Conservation (phyloP, 2,113 vertebrate species). For the Hippolais icterina region DNA sequence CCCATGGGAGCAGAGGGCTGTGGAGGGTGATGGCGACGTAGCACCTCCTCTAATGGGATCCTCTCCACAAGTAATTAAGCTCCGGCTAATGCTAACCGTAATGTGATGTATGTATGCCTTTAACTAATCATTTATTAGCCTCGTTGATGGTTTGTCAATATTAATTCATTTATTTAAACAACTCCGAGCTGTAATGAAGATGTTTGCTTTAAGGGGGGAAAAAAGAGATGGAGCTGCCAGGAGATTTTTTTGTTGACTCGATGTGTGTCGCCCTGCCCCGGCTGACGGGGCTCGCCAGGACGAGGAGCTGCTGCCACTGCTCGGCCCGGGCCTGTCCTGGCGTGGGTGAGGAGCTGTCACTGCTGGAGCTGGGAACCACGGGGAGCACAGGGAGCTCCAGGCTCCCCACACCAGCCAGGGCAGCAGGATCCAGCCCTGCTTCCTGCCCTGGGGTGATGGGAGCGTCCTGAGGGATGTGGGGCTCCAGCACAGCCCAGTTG, state of each 20-base stretch:
- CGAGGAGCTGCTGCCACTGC: neutral
- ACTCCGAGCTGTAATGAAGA: conserved; percentile 82
- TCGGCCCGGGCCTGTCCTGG: neutral
- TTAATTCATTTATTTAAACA: conserved; percentile 90
- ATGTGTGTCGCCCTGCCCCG: neutral
- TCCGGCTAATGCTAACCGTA: conserved; percentile 70
- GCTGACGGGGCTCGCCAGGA: neutral
- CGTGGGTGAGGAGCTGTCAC: neutral
- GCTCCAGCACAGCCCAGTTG: accelerated
- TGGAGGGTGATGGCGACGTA: neutral
- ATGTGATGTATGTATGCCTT: conserved; percentile 83
- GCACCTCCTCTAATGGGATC: conserved; percentile 62
- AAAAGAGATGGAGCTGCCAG: conserved; percentile 13
- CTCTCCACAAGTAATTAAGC: conserved; percentile 83
- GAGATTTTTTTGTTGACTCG: conserved; percentile 57
- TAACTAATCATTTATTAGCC: conserved; percentile 87
- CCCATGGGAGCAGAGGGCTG: neutral
- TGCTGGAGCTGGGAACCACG: neutral
- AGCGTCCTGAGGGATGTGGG: accelerated
- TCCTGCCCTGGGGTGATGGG: accelerated
- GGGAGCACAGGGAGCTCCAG: neutral
- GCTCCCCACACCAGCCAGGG: accelerated
- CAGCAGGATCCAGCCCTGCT: neutral
- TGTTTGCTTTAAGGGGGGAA: conserved; percentile 70
- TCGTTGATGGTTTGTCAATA: conserved; percentile 85